phyloP scores from a whole-genome alignment of 2,113 vertebrate species.

The Hippocampus comes region DNA sequence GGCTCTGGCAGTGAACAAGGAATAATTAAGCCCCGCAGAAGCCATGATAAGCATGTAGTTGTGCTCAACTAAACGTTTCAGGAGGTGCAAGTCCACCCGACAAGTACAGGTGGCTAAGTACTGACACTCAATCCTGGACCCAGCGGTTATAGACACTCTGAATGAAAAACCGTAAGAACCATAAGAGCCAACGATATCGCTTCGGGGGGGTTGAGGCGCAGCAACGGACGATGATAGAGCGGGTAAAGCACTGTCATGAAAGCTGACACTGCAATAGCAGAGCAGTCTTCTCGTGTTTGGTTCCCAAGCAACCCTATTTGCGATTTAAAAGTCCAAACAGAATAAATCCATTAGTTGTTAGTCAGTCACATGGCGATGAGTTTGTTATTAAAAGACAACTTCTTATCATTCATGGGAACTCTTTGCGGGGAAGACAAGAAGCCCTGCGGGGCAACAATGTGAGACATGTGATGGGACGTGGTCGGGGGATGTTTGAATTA shows the following conservation, averaged over 20 bases:
- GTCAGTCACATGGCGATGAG: background rate
- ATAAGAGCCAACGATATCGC: too few relatives aligned
- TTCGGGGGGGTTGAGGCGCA: background rate
- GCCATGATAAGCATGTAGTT: constrained; percentile 56
- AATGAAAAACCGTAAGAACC: too few relatives aligned
- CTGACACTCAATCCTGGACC: background rate
- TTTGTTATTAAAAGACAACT: background rate
- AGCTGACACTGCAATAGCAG: background rate
- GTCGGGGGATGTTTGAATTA: background rate
- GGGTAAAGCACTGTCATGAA: background rate
- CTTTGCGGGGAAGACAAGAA: background rate
- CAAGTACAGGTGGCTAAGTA: background rate
- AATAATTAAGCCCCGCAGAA: constrained; percentile 58
- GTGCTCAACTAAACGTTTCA: constrained; percentile 40
- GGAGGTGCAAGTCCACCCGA: background rate
- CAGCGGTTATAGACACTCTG: too few relatives aligned
- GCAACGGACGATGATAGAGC: too few relatives aligned
- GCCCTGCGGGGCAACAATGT: background rate
- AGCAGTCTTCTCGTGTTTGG: background rate
- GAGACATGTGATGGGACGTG: constrained; percentile 2
- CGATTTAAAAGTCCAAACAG: background rate
- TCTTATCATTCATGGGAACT: background rate
- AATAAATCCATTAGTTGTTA: background rate
- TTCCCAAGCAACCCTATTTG: background rate
- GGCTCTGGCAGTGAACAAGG: constrained; percentile 65